A percentile compares a stretch with the other conserved stretches of the same genome.
These are phyloP conservation scores for Coregonus ussuriensis DNA, from an alignment of 2,797 vertebrate genomes.

Conservation along the genomic window DNA sequence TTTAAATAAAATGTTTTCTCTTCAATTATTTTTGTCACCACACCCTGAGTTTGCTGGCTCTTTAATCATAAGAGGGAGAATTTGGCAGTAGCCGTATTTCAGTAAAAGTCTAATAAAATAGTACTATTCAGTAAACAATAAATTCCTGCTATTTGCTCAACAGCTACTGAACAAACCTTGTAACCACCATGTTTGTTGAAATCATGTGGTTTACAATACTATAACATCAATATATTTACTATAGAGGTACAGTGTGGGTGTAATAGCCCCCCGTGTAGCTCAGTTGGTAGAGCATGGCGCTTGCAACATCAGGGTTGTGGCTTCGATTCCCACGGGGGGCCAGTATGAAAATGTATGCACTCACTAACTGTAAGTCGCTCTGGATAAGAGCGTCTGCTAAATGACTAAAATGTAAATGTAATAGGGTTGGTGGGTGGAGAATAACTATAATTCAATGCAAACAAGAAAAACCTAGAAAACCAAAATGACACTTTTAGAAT, in stretches of 20 bases:
- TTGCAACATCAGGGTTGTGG: too few species aligned
- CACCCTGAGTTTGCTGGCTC: neutral
- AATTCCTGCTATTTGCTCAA: constrained; percentile 32
- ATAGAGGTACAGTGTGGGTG: neutral
- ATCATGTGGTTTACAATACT: constrained; percentile 20
- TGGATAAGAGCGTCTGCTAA: too few species aligned
- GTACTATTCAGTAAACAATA: neutral
- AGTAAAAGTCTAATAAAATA: constrained; percentile 21
- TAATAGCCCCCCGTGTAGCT: too few species aligned
- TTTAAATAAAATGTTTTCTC: constrained; percentile 20
- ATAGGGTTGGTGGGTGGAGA: neutral
- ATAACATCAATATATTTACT: neutral
- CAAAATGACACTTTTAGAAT: neutral
- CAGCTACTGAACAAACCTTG: constrained; percentile 29
- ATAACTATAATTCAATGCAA: neutral
- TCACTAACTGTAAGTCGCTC: too few species aligned
- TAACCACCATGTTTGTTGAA: constrained; percentile 29
- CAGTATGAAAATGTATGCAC: too few species aligned
- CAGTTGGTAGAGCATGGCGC: too few species aligned
- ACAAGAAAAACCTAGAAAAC: neutral
- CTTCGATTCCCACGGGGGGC: too few species aligned
- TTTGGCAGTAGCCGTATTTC: constrained; percentile 10
- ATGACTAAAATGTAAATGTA: neutral
- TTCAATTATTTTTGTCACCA: neutral
- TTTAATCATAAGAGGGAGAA: neutral